Base-by-base conservation (phyloP, 1,140 invertebrate genomes). In the Tetranychus urticae region DNA sequence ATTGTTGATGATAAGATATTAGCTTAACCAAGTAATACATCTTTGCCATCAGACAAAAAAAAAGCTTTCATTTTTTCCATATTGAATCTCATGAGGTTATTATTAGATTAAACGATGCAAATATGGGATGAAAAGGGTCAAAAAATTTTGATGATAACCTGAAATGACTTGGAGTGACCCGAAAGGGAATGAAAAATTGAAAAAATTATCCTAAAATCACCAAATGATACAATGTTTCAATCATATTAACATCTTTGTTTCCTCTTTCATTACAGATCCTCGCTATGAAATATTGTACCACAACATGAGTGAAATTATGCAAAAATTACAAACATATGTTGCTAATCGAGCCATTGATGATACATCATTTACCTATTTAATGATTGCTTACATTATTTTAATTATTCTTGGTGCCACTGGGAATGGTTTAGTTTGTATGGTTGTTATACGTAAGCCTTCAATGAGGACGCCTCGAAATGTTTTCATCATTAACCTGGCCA, bases 391-490 rank as follows among this genome's bases (percentile, higher is more conserved):
- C 71, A 75, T 78, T 1, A 69, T 83, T 10, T 73, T 89, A 37
- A 86, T 88, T 60, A 71, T 83, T 2, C 78, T 86, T 58, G 86
- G 86, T 7, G 78, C 82, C 10, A 71, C 81, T 55, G 86, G 86
- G 34, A 88, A 88, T 72, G 80, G 78, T 23, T 74, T 89, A 5
- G 85, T 88, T 59, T 84, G 86, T 64, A 77, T 80, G 63, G 82
- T 82, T 37, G 83, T 84, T 13, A 78, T 83, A 33, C 73, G 82
- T 58, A 88, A 88, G 68, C 80, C 84, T 35, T 77, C 79, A 14
- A 88, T 90, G 85, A 72, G 85, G 37, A 88, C 86, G 35, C 83
- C 85, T 10, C 73, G 86, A 12, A 89, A 90, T 73, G 81, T 88
- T 69, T 88, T 89, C 72, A 88, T 90, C 61, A 79, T 88, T n/a